Evolutionary conservation across 2,113 vertebrate species (phyloP).

Genomic region (Xenopus laevis): DNA sequence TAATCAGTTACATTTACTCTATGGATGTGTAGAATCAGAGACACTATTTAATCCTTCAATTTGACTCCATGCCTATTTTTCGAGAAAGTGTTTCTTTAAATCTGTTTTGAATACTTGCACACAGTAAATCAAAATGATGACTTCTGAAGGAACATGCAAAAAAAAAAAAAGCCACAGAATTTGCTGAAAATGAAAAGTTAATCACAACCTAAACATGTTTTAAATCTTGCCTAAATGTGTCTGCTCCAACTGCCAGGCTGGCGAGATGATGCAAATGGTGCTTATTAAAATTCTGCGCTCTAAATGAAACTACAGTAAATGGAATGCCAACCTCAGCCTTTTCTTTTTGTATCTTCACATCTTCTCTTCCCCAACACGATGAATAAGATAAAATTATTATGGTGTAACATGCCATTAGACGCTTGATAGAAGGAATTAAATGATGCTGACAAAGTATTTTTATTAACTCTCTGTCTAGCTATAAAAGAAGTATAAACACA

Average conservation of each 20-base stretch:
- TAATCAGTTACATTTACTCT: too few relatives aligned
- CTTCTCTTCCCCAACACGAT: not conserved
- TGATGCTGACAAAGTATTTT: not conserved
- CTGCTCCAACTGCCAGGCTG: not conserved
- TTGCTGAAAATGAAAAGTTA: too few relatives aligned
- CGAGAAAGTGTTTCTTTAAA: too few relatives aligned
- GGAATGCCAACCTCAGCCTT: too few relatives aligned
- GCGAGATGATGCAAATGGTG: not conserved
- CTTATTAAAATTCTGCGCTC: not conserved
- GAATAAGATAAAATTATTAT: constrained; percentile 1
- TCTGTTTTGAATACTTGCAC: too few relatives aligned
- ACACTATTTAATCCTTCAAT: too few relatives aligned
- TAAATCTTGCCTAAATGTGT: not conserved
- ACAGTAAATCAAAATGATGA: too few relatives aligned
- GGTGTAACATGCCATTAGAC: constrained; percentile 8
- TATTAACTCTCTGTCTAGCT: not conserved
- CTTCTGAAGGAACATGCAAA: too few relatives aligned
- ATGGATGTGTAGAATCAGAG: too few relatives aligned
- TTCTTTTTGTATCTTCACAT: not conserved
- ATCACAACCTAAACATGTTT: not conserved
- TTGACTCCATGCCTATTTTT: too few relatives aligned
- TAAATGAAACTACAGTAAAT: not conserved
- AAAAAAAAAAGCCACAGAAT: too few relatives aligned
- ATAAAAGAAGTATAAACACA: not conserved
- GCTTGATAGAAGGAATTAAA: not conserved